Evolutionary conservation across 2,888 invertebrate species (phyloP).

Genomic region (Drosophila quinaria): DNA sequence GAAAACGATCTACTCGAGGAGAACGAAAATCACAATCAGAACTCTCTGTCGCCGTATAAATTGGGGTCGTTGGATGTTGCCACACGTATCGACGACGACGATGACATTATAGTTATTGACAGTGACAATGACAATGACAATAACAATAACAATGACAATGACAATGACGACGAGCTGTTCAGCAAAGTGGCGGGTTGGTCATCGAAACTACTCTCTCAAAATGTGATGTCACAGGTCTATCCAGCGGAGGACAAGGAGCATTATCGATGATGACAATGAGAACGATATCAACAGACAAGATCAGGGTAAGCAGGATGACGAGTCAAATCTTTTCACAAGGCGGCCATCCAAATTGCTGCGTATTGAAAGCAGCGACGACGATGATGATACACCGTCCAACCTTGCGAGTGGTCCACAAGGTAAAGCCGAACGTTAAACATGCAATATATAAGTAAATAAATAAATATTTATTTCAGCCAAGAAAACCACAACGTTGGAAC

Average conservation of each 20-base stretch:
- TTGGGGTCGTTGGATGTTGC: slow-evolving; percentile 24
- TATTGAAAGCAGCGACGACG: slow-evolving; percentile 45
- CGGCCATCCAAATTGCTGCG: slow-evolving; percentile 16
- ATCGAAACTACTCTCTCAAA: slow-evolving; percentile 75
- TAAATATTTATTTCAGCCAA: slow-evolving; percentile 9
- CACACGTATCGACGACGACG: slow-evolving; percentile 39
- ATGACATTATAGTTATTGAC: slow-evolving; percentile 63
- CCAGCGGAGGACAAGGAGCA: slow-evolving; percentile 46
- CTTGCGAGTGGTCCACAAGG: neutral
- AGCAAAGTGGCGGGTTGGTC: slow-evolving; percentile 79
- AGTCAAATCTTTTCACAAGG: neutral
- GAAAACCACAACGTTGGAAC: neutral
- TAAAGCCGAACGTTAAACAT: neutral
- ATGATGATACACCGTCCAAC: slow-evolving; percentile 19
- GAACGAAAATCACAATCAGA: slow-evolving; percentile 28
- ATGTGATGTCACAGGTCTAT: slow-evolving; percentile 75
- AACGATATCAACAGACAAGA: slow-evolving; percentile 4
- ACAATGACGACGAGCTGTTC: slow-evolving; percentile 76
- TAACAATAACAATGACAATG: too few species aligned
- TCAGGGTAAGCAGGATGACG: neutral
- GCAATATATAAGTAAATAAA: neutral
- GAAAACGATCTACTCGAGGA: slow-evolving; percentile 29
- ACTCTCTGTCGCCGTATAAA: slow-evolving; percentile 8
- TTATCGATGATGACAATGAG: neutral
- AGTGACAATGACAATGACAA: slow-evolving; percentile 79